Conservation (phyloP, 2,888 invertebrate species). For the Epirrhoe tristata region DNA sequence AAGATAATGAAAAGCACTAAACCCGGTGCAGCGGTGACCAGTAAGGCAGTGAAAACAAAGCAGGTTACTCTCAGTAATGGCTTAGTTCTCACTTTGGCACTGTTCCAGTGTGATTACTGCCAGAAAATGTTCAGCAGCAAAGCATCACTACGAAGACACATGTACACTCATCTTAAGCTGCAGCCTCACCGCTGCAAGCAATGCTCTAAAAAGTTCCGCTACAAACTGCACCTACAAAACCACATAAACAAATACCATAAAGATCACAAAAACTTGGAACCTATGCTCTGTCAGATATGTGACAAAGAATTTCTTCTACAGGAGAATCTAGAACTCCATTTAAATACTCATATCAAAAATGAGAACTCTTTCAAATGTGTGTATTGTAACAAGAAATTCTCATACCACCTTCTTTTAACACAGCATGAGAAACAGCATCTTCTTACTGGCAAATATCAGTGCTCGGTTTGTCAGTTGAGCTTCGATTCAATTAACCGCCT, state of each 20-base stretch:
- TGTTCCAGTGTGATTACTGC: conserved; percentile 86
- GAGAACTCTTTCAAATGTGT: conserved; percentile 87
- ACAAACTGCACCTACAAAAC: conserved; percentile 87
- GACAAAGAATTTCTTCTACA: conserved; percentile 91
- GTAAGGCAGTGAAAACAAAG: conserved; percentile 42
- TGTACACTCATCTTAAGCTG: conserved; percentile 87
- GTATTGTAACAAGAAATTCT: conserved; percentile 78
- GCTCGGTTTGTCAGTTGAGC: conserved; percentile 89
- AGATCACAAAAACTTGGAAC: conserved; percentile 44
- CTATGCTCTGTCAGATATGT: conserved; percentile 90
- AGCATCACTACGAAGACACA: conserved; percentile 88
- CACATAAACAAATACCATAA: conserved; percentile 86
- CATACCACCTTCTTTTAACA: conserved; percentile 64
- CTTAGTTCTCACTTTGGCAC: conserved; percentile 51
- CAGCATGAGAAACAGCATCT: conserved; percentile 92
- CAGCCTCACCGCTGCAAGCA: conserved; percentile 87
- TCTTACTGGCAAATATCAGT: conserved; percentile 89
- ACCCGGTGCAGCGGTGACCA: conserved; percentile 14
- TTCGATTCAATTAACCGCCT: conserved; percentile 89
- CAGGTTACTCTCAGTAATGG: conserved; percentile 55
- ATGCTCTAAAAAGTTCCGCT: conserved; percentile 87
- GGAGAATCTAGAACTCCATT: conserved; percentile 90
- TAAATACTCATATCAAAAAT: conserved; percentile 87
- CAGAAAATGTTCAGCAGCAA: conserved; percentile 87
- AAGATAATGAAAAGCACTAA: conserved; percentile 35